These are phyloP conservation scores for Sarcophaga variegata DNA, from an alignment of 2,888 invertebrate species.

Conservation along the genomic window DNA sequence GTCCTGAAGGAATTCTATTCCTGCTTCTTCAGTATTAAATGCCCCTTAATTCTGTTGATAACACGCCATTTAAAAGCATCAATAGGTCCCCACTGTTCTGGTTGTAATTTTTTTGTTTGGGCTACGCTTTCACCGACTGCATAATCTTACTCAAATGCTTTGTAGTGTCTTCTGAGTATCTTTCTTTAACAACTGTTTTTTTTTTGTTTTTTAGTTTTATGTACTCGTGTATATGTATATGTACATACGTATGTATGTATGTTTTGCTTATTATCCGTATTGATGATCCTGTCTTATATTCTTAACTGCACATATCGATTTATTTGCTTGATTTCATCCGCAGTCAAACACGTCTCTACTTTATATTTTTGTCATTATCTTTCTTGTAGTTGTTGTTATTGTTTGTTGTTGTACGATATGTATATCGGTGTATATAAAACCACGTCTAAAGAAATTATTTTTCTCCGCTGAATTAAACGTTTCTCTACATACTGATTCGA, in stretches of 20 bases:
- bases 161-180: not conserved
- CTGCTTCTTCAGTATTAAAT: too few species aligned
- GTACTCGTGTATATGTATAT: not conserved
- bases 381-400: constrained; percentile 12
- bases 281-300: constrained; percentile 51
- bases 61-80: too few species aligned
- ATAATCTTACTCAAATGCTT: not conserved
- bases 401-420: constrained; percentile 16
- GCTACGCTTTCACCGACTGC: too few species aligned
- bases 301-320: constrained; percentile 39
- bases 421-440: constrained; percentile 5
- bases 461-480: constrained; percentile 56
- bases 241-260: not conserved
- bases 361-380: constrained; percentile 46
- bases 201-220: not conserved
- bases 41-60: too few species aligned
- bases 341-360: not conserved
- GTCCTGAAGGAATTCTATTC: too few species aligned
- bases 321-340: constrained; percentile 44
- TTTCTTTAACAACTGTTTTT: not conserved
- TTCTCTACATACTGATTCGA: not conserved
- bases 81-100: too few species aligned
- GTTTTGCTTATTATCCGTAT: constrained; percentile 50
- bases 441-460: constrained; percentile 42
- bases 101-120: too few species aligned